Conservation (phyloP, 2,113 vertebrate genomes). For the Hyla sarda region DNA sequence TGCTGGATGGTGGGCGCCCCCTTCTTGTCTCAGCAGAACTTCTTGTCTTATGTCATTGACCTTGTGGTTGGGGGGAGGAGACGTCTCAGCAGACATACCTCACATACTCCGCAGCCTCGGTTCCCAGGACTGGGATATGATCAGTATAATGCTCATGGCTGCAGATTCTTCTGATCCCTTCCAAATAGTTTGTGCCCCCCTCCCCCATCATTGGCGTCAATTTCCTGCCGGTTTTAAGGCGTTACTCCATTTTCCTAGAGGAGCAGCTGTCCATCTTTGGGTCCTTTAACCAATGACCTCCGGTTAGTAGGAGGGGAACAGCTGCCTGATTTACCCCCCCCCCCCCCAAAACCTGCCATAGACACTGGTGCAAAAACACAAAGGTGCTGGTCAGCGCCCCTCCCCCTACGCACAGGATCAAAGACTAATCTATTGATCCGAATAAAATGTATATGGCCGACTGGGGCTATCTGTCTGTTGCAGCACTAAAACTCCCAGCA, state of each 20-base stretch:
- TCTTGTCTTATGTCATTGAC: constrained; percentile 46
- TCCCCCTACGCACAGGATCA: not conserved
- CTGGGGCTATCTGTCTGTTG: too few species aligned
- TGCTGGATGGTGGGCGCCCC: not conserved
- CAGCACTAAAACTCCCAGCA: too few species aligned
- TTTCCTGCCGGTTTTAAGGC: not conserved
- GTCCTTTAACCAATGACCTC: constrained; percentile 32
- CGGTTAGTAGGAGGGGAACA: constrained; percentile 16
- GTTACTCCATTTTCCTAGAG: not conserved
- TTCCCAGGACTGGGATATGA: constrained; percentile 39
- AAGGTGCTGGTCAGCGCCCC: too few species aligned
- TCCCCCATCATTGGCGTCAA: not conserved
- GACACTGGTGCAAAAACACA: not conserved
- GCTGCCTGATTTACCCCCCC: constrained; percentile 40
- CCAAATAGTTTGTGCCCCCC: constrained; percentile 5
- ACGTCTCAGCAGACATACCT: not conserved
- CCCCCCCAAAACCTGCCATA: not conserved
- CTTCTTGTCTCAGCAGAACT: not conserved
- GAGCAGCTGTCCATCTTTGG: constrained; percentile 49
- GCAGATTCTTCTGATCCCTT: too few species aligned
- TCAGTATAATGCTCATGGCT: not conserved
- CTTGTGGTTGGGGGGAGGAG: constrained; percentile 25
- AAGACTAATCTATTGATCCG: too few species aligned
- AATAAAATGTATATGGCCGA: too few species aligned
- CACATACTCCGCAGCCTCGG: constrained; percentile 9